Evolutionary conservation across 1,140 invertebrate species (phyloP), one percentile per base, ranked within the genome.

Genomic region (Zaprionus taronus): DNA sequence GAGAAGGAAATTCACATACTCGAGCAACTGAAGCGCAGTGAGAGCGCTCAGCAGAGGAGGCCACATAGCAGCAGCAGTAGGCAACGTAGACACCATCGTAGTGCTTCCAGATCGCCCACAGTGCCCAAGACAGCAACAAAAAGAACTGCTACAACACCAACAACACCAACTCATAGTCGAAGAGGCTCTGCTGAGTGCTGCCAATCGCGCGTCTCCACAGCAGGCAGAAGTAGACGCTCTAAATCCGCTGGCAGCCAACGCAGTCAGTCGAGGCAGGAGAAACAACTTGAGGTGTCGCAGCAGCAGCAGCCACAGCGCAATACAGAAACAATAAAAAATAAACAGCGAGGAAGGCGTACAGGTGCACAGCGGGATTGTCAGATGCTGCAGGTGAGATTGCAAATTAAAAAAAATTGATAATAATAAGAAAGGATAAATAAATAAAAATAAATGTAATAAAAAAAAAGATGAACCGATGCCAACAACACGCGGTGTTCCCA

Each of bases 401-500:
- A 31, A 31, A 31, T 31, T 31, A 31, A 31, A 31, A 31, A 31
- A 31, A 31, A 31, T 2, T 36, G 24, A 17, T 4, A 7, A 11
- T 28, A 4, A 11, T 7, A 4, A 14, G 26, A 15, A 55, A 28
- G 14, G 17, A 7, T 15, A 41, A n/a, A 41, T 2, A 7, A 28
- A 9, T n/a, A 7, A 15, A 55, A 26, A 24, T 4, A 53, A 55
- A 24, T 26, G n/a, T n/a, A n/a, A n/a, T n/a, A n/a, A n/a, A 55
- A 31, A 1, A 31, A 1, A 44, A n/a, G 7, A 15, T 17, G 41
- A 44, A 2, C n/a, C 34, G 28, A 55, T 64, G 77, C 80, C 83
- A 93, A 69, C 91, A 93, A 94, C 94, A 93, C 91, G 91, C 86
- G 91, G 93, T 93, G 92, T 94, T 94, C 93, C 93, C 93, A 94